Base-by-base conservation (phyloP, 2,888 invertebrate species). In the Mythimna lalbum region DNA sequence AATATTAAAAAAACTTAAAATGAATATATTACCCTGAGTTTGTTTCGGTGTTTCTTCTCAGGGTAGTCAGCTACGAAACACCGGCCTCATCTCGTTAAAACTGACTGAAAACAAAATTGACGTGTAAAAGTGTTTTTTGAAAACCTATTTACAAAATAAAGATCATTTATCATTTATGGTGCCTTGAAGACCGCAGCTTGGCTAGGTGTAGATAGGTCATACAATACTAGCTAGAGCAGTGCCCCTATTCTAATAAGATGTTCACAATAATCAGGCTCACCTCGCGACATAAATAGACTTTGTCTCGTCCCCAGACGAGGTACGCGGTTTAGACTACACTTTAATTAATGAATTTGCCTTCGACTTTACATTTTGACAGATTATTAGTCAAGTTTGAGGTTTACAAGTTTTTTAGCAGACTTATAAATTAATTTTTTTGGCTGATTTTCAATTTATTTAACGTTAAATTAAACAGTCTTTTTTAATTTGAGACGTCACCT, bases 281-380 rank as follows among this genome's bases (percentile, higher is more conserved):
- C 79, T 87, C 81, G 84, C 78, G 67, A 72, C 77, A 79, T 78
- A 84, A 86, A 84, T 78, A 84, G 83, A 78, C 79, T 88, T 89
- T 90, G 90, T 91, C 90, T 88, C 76, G 33, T 62, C 69, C 75
- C 73, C 90, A 89, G 89, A 78, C 88, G 84, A 80, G 78, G 80
- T 70, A 75, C 60, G 72, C 59, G 82, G 84, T 83, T 36, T 78
- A 83, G 82, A 84, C 81, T 82, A 69, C 80, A 80, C 69, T 86
- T 87, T 87, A 90, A 87, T 87, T 87, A 90, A 88, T 90, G 87
- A 88, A 85, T 82, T 83, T 80, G 74, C 76, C 73, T 74, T 74
- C 70, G 77, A 80, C 71, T 73, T 66, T 52, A 83, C 70, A 83
- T 86, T 89, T 86, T 85, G 83, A 85, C 81, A 86, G 79, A 78